Evolutionary conservation across 2,888 invertebrate genomes (phyloP), one percentile per base, ranked within the genome.

Genomic region (Oligia latruncula): DNA sequence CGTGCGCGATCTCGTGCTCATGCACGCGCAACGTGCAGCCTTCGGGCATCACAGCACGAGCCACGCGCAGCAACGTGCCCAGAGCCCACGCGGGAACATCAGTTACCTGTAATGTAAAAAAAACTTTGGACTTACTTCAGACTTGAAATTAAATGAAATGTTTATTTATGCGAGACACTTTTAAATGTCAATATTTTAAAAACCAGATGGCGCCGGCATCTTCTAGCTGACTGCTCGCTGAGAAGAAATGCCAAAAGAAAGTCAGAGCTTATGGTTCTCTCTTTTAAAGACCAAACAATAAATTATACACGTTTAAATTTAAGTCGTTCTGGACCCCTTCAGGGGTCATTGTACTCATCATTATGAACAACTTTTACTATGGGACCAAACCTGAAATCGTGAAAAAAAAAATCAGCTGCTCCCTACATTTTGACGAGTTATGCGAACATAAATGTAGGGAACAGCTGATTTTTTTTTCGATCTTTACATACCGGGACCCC

Each of bases 31-130:
- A 92, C 1, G 97, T 96, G 23, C 99, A 98, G 6, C 99, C 99
- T 91, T 98, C 98, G 0, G 99, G 99, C 71, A 98, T 93, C 29
- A 98, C 96, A 0, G 98, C 97, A 91, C 98, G 98, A 15, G 98
- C 95, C 65, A 98, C 96, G 85, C 99, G 98, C 76, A 99, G 92
- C 72, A 99, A 97, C 40, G 98, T 95, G 0, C 98, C 98, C 75
- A 98, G 97, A 76, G 97, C 93, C 85, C 97, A 97, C 0, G 97
- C 97, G 2, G 98, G 97, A 2, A 98, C 96, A 89, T 98, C 98
- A 55, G 94, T 91, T 29, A 98, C 96, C 97, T 97, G 87, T 40
- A 66, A 71, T 5, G n/a, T 68, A n/a, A 49, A 49, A 23, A 49
- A 58, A 4, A 13, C 46, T 43, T 52, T 62, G 17, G 1, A 74